These are phyloP conservation scores for Tauraco hartlaubi DNA, from an alignment of 2,797 vertebrate species.

Conservation along the genomic window DNA sequence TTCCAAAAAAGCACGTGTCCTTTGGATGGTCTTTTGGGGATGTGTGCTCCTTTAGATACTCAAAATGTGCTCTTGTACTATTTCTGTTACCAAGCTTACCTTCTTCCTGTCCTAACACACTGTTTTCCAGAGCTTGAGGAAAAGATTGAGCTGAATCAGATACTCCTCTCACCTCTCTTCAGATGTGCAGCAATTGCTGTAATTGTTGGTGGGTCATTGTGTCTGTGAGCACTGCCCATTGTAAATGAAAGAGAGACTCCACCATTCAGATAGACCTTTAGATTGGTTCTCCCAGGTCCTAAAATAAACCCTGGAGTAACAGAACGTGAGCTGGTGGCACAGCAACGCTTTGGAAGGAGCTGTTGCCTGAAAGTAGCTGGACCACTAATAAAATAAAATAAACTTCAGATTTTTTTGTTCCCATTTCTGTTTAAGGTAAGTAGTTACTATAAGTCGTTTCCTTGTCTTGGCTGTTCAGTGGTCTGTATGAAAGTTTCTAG, in stretches of 20 bases:
- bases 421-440: slow-evolving; percentile 16
- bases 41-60: not conserved
- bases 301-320: not conserved
- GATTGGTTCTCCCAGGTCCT: not conserved
- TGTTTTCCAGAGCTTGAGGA: slow-evolving; percentile 4
- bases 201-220: not conserved
- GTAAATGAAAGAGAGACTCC: slow-evolving; percentile 23
- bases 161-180: not conserved
- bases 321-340: not conserved
- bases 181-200: slow-evolving; percentile 30
- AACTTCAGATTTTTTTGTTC: not conserved
- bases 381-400: not conserved
- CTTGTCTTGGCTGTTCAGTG: not conserved
- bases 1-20: not conserved
- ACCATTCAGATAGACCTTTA: not conserved
- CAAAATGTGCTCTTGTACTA: not conserved
- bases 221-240: not conserved
- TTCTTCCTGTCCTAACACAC: not conserved
- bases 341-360: not conserved
- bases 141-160: not conserved
- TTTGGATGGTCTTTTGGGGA: not conserved
- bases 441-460: not conserved
- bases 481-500: not conserved
- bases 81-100: not conserved
- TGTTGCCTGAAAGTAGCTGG: not conserved